Base-by-base conservation (phyloP, 2,888 invertebrate species). In the Pammene fasciana region DNA sequence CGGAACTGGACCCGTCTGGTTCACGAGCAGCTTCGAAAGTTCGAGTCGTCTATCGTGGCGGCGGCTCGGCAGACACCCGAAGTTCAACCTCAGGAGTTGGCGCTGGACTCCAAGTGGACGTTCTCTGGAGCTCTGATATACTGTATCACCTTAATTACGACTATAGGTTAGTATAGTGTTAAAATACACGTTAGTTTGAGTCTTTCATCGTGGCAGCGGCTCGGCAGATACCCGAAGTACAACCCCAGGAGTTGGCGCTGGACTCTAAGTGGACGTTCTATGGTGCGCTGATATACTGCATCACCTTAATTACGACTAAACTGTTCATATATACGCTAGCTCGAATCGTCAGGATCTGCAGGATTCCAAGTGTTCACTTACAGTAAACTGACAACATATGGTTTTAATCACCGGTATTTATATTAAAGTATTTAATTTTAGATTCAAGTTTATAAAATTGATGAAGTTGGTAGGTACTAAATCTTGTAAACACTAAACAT, bases 81-180 rank as follows among this genome's bases (percentile, higher is more conserved):
- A 18, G 72, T 82, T 0, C 88, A 86, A 45, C 85, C 87, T 0
- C 79, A 87, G 0, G 92, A 92, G 67, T 82, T 91, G 34, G 83
- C 86, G 10, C 92, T 95, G 73, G 89, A 93, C 75, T 89, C 93
- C 61, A 94, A 95, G 78, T 97, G 97, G 97, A 96, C 96, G 0
- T 97, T 97, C 86, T 96, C 96, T 36, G 96, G 97, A 73, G 96
- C 97, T 3, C 86, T 97, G 26, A 94, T 97, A 59, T 97, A 97
- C 85, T 97, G 97, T 76, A 95, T 97, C 79, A 97, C 97, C 52
- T 94, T 97, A 78, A 96, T 97, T 83, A 97, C 97, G 73, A 97
- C 97, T 65, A 97, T 97, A 85, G 97, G 57, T 59, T n/a, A 45
- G 57, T 59, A 36, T 16, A 16, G 10, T 11, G 0, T 26, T 26